phyloP scores from a whole-genome alignment of 2,113 vertebrate genomes.

The Leptosomus discolor region DNA sequence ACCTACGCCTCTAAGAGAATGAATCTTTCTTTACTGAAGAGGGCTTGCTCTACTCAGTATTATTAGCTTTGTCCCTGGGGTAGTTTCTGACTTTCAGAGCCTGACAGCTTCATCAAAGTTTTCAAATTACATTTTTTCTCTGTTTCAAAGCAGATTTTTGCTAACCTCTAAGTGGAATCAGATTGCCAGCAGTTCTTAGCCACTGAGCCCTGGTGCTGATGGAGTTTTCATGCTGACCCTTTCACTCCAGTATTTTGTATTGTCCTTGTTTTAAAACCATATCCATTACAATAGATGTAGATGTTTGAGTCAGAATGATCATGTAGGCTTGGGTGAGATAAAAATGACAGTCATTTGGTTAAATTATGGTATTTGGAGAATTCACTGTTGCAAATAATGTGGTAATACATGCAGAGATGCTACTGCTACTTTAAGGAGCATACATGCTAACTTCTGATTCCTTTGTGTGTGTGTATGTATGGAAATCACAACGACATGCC shows the following conservation, averaged over 20 bases:
- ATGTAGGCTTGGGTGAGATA: background rate
- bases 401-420: background rate
- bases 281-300: background rate
- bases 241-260: background rate
- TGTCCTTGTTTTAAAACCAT: background rate
- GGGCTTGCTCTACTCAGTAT: conserved; percentile 39
- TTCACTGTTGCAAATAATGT: background rate
- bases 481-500: background rate
- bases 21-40: conserved; percentile 28
- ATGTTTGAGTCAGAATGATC: background rate
- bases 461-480: background rate
- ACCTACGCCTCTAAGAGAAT: conserved; percentile 24
- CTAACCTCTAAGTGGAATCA: background rate
- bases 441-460: background rate
- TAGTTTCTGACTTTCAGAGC: conserved; percentile 55
- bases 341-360: background rate
- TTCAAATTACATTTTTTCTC: conserved; percentile 26
- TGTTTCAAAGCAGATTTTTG: conserved; percentile 42
- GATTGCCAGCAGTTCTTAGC: background rate
- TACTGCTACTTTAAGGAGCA: background rate
- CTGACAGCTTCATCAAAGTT: conserved; percentile 62
- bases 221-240: background rate
- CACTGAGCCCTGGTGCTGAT: background rate
- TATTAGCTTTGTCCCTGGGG: conserved; percentile 57
- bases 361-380: background rate